These are phyloP conservation scores for Diabrotica virgifera DNA, from an alignment of 1,140 invertebrate species.

Conservation along the genomic window DNA sequence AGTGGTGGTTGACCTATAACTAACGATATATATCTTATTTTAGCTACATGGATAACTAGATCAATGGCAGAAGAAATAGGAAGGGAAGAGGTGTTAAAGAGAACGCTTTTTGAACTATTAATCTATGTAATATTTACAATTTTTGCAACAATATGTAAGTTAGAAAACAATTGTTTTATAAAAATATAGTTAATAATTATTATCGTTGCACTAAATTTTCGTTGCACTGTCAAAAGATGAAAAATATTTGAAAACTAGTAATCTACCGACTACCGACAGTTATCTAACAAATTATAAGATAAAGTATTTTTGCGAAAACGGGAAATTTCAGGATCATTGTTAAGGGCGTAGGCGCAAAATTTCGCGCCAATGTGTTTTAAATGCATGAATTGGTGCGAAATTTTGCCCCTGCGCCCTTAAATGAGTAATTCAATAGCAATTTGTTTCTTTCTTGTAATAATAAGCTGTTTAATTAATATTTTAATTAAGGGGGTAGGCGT, in stretches of 20 bases:
- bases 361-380: no score
- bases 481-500: no score
- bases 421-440: no score
- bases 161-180: no score
- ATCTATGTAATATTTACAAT: slow-evolving; percentile 35
- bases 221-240: neutral
- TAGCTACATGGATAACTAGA: slow-evolving; percentile 35
- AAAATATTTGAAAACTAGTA: neutral
- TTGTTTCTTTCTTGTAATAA: no score
- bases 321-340: neutral
- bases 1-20: no score
- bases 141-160: slow-evolving; percentile 33
- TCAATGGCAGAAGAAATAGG: slow-evolving; percentile 38
- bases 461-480: neutral
- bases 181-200: neutral
- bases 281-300: no score
- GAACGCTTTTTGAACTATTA: slow-evolving; percentile 32
- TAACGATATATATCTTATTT: slow-evolving; percentile 12
- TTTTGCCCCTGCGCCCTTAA: no score
- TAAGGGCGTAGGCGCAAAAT: no score
- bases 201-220: slow-evolving; percentile 1
- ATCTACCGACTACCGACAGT: no score
- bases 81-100: slow-evolving; percentile 27
- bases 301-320: neutral
- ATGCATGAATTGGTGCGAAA: no score